Percentiles rank a stretch among this genome's conserved stretches.
These are phyloP conservation scores for Octonoba sinensis DNA, from an alignment of 2,888 invertebrate species.

Conservation along the genomic window DNA sequence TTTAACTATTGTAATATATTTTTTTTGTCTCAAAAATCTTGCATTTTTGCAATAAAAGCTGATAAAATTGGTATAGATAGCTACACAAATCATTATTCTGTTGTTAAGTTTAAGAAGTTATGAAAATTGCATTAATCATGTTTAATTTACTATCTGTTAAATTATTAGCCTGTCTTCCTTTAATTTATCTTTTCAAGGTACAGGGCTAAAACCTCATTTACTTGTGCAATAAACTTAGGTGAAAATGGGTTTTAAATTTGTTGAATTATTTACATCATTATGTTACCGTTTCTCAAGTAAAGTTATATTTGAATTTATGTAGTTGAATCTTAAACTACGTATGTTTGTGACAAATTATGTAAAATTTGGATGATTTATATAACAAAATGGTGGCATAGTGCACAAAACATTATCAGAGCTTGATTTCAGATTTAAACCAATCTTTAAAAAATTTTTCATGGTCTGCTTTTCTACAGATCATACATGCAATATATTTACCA, in stretches of 20 bases:
- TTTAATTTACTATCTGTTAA: conserved; percentile 14
- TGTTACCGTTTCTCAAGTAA: conserved; percentile 46
- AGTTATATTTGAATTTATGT: conserved; percentile 47
- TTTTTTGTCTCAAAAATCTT: background rate
- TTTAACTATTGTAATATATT: conserved; percentile 37
- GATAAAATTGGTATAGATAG: conserved; percentile 31
- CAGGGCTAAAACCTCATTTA: conserved; percentile 51
- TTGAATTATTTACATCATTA: conserved; percentile 42
- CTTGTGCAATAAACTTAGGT: conserved; percentile 53
- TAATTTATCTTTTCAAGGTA: conserved; percentile 35
- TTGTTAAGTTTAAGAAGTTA: conserved; percentile 58
- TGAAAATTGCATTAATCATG: conserved; percentile 44
- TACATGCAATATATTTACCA: too few species aligned
- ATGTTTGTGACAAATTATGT: too few species aligned
- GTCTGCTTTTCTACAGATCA: too few species aligned
- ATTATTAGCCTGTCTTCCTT: conserved; percentile 9
- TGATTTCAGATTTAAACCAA: too few species aligned
- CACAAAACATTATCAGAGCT: too few species aligned
- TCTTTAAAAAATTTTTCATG: too few species aligned
- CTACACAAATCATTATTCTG: conserved; percentile 47
- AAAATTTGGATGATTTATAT: too few species aligned
- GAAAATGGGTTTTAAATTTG: conserved; percentile 46
- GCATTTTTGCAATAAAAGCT: too few species aligned
- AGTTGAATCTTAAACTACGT: conserved; percentile 16
- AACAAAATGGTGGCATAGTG: too few species aligned